These are phyloP conservation scores for Pelobates fuscus DNA, from an alignment of 2,113 vertebrate genomes.

Conservation along the genomic window DNA sequence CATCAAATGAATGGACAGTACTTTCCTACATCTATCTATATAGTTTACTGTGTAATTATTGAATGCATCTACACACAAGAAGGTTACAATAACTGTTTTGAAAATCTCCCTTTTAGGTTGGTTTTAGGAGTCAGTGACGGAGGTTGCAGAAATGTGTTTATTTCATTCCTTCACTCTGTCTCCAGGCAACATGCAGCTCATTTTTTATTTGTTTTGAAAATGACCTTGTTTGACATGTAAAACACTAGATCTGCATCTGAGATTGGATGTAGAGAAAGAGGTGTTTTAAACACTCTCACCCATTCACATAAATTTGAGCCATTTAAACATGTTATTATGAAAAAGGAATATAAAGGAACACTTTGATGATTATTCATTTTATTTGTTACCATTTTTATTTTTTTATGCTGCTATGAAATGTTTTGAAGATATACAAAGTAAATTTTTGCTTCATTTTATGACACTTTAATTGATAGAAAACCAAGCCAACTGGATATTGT, in stretches of 20 bases:
- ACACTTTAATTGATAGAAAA: too few relatives aligned
- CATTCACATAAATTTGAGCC: neutral
- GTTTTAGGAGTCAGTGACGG: slow-evolving; percentile 28
- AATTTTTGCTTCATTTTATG: too few relatives aligned
- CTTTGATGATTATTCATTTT: neutral
- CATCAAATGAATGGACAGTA: too few relatives aligned
- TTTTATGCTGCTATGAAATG: too few relatives aligned
- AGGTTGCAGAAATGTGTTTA: slow-evolving; percentile 43
- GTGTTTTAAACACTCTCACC: slow-evolving; percentile 21
- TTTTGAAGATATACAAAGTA: too few relatives aligned
- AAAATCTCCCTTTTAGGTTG: slow-evolving; percentile 21
- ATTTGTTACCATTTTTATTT: too few relatives aligned
- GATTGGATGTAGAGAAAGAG: slow-evolving; percentile 8
- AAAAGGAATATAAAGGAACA: neutral
- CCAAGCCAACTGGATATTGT: too few relatives aligned
- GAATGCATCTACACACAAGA: neutral
- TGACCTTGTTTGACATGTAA: slow-evolving; percentile 44
- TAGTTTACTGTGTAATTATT: neutral
- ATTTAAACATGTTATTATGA: neutral
- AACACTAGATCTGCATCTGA: slow-evolving; percentile 19
- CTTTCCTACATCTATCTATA: too few relatives aligned
- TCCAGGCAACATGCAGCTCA: slow-evolving; percentile 42
- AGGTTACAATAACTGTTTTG: slow-evolving; percentile 7
- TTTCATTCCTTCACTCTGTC: slow-evolving; percentile 41
- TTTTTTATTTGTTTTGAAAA: slow-evolving; percentile 47